Base-by-base conservation (phyloP, 1,140 invertebrate species). In the Rhopalosiphum maidis region DNA sequence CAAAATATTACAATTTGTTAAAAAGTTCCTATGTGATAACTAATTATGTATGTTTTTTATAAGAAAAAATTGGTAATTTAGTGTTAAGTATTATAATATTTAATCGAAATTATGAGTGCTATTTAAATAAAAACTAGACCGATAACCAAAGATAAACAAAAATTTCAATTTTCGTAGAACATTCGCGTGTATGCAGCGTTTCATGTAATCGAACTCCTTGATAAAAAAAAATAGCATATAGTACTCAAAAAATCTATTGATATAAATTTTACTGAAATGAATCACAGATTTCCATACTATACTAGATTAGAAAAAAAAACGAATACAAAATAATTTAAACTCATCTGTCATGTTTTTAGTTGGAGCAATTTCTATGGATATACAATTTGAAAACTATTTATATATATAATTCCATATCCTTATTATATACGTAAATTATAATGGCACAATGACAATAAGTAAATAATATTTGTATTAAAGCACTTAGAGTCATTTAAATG, bases 401-500 rank as follows among this genome's bases (percentile, higher is more conserved):
- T 51, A 51, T 18, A 51, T 51, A 51, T 21, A 46, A 46, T 2
- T 9, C 11, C 15, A 18, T 51, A 18, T 51, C 48, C 2, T 54
- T 54, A 23, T 54, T 23, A 54, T 54, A 23, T n/a, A 77, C 15
- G 1, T 77, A 77, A 8, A 43, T 30, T 41, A 30, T 21, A 87
- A 46, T n/a, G 1, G 11, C 6, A n/a, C 22, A 46, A 86, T 43
- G 83, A 46, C 23, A 41, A 86, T 43, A 30, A 86, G 41, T 86
- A 43, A 25, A 86, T 86, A 86, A 86, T 86, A 86, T 86, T 86
- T 43, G 41, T 86, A 86, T 43, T 86, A 86, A 41, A 86, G 41
- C 41, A 43, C 83, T 41, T 86, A 86, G 46, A 86, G 41, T 86
- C 83, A 41, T 86, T 86, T 8, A 6, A n/a, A 87, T 48, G 1